phyloP scores from a whole-genome alignment of 2,888 invertebrate genomes.

The Malachius bipustulatus region DNA sequence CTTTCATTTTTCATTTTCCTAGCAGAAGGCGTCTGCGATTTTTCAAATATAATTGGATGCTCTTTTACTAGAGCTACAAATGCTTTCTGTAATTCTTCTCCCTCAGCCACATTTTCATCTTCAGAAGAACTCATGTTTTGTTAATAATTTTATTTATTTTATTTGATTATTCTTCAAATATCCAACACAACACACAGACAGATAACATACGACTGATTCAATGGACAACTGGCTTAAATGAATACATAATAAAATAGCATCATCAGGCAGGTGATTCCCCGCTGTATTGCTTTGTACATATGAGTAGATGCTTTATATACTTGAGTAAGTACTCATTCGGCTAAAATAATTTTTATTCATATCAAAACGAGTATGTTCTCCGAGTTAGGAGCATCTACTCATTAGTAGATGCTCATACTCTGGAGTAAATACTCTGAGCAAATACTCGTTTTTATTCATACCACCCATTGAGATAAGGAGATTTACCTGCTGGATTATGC shows the following conservation, averaged over 20 bases:
- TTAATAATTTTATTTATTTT: too few relatives aligned
- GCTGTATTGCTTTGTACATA: constrained; percentile 1
- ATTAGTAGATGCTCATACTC: not conserved
- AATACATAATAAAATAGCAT: too few relatives aligned
- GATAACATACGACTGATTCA: too few relatives aligned
- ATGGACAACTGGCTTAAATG: too few relatives aligned
- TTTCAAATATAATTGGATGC: not conserved
- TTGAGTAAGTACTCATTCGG: not conserved
- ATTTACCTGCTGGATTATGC: too few relatives aligned
- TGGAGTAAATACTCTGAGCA: constrained; percentile 2
- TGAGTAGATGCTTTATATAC: constrained; percentile 1
- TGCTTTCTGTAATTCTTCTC: not conserved
- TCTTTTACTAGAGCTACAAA: not conserved
- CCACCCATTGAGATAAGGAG: too few relatives aligned
- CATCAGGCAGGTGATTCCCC: too few relatives aligned
- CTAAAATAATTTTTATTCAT: constrained; percentile 1
- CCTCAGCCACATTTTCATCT: not conserved
- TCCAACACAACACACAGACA: too few relatives aligned
- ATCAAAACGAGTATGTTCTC: constrained; percentile 2
- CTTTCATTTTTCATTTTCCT: not conserved
- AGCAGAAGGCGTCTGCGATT: not conserved
- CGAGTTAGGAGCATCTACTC: not conserved
- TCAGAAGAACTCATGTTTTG: constrained; percentile 1
- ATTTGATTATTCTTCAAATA: too few relatives aligned
- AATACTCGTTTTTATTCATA: constrained; percentile 1